phyloP scores from a whole-genome alignment of 2,797 vertebrate species.

The Lacerta agilis region DNA sequence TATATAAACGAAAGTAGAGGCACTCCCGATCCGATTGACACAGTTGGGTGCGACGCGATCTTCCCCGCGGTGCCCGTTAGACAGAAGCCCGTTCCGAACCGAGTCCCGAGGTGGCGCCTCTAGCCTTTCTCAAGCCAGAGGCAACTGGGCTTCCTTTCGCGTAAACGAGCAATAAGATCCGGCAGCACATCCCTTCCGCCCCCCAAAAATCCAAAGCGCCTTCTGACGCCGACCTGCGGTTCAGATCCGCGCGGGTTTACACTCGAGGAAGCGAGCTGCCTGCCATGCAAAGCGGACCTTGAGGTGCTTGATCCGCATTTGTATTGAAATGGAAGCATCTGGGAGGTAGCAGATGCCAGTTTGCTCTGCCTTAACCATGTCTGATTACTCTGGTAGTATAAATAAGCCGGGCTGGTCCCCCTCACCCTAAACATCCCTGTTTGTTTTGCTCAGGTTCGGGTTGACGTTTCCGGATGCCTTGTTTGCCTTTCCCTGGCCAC shows the following conservation, averaged over 20 bases:
- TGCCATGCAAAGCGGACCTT: not conserved
- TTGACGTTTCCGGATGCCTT: conserved; percentile 49
- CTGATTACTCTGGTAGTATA: not conserved
- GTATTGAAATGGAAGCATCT: not conserved
- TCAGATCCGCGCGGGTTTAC: too few species aligned
- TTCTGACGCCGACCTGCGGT: not conserved
- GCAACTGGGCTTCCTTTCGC: not conserved
- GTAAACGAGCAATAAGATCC: not conserved
- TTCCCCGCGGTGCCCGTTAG: not conserved
- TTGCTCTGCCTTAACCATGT: not conserved
- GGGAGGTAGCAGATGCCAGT: not conserved
- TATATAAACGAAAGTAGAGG: not conserved
- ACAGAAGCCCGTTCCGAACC: not conserved
- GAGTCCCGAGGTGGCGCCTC: too few species aligned
- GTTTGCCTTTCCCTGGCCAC: conserved; percentile 57
- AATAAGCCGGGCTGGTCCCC: not conserved
- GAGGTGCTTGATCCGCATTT: not conserved
- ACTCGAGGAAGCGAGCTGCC: not conserved
- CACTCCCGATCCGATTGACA: too few species aligned
- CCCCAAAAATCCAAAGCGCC: not conserved
- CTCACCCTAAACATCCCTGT: conserved; percentile 51
- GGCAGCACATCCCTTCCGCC: not conserved
- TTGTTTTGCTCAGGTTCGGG: conserved; percentile 55
- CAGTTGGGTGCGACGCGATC: not conserved
- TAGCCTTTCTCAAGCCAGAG: not conserved